Evolutionary conservation across 2,113 vertebrate species (phyloP).

Genomic region (Tetrao urogallus): DNA sequence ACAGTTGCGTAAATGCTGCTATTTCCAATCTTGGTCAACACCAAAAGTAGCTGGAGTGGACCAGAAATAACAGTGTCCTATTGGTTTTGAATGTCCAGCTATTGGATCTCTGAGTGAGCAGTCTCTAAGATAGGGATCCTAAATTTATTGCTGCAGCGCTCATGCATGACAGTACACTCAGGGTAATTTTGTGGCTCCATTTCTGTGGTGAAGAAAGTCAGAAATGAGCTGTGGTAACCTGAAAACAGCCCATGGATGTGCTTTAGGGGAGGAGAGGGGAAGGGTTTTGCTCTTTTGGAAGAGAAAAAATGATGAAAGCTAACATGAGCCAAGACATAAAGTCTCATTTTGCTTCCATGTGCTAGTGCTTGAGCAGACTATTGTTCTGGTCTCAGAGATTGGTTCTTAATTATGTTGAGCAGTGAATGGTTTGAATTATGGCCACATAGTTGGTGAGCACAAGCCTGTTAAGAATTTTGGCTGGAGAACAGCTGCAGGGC

Average conservation of each 20-base stretch:
- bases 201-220: not conserved
- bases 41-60: not conserved
- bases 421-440: slow-evolving; percentile 60
- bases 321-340: slow-evolving; percentile 52
- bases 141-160: not conserved
- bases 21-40: not conserved
- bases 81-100: fast-evolving
- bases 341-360: slow-evolving; percentile 56
- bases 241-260: not conserved
- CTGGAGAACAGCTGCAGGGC: slow-evolving; percentile 55
- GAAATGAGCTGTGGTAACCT: not conserved
- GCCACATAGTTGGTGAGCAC: slow-evolving; percentile 56
- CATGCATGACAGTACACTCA: fast-evolving
- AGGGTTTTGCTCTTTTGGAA: not conserved
- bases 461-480: slow-evolving; percentile 69
- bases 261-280: slow-evolving; percentile 3
- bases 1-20: not conserved
- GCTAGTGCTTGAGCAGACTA: slow-evolving; percentile 57
- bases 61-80: not conserved
- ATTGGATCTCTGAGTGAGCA: fast-evolving
- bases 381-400: slow-evolving; percentile 65
- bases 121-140: not conserved
- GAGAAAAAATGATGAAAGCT: not conserved
- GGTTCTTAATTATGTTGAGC: slow-evolving; percentile 63
- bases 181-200: not conserved